Base-by-base conservation (phyloP, 23 tunicate genomes). In the Phallusia fumigata region DNA sequence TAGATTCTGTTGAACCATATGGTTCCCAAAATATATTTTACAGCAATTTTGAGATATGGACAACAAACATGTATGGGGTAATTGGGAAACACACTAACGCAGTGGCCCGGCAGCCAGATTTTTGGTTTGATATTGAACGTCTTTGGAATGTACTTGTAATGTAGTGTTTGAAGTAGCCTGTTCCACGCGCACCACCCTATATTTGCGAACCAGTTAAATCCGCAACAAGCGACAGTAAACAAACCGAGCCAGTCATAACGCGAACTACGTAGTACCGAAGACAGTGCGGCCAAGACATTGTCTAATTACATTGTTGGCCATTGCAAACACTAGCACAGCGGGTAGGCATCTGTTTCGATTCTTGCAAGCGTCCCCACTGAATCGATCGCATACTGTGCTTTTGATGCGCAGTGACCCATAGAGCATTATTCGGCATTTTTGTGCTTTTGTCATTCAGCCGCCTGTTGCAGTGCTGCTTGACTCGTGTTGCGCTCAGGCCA, bases 311-410 rank as follows among this genome's bases (percentile, higher is more conserved):
- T 58, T 58, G 69, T 58, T 58, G 3, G 69, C 69, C 69, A 21
- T 58, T 58, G 69, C 69, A 58, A 58, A 24, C 69, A 58, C 16
- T 58, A 24, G 16, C 69, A 58, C 69, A 58, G 69, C 69, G 28
- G 69, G 69, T 40, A 40, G 10, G 69, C 28, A 21, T 58, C 28
- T 58, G 69, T 58, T 58, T 58, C 69, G 69, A 58, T 58, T 58
- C 13, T 58, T 58, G 26, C 28, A 22, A 58, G 28, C 69, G 28
- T 22, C 69, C 28, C 69, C 26, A 58, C 69, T 58, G 69, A 83
- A 83, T 75, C 49, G 73, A 50, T 53, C 52, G 36, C 80, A 83
- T 44, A 79, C 86, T 83, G 86, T 49, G 86, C 86, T 64, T 22
- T 52, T 83, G 86, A 44, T 65, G 22, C 26, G 53, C 69, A 18